Evolutionary conservation across 2,888 invertebrate genomes (phyloP).

Genomic region (Syrista parreyssii): DNA sequence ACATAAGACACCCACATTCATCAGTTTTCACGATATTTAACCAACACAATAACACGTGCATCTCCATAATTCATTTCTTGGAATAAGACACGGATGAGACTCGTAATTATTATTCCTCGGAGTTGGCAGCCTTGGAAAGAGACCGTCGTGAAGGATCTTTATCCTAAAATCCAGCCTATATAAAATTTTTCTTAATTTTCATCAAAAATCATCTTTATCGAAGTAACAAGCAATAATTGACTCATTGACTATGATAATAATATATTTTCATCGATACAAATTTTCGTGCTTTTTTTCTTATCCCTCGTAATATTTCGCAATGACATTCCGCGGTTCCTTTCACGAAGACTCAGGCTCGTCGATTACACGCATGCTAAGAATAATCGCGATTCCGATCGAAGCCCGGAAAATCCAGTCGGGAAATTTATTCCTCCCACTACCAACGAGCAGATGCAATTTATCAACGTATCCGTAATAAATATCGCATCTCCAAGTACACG

Average conservation of each 20-base stretch:
- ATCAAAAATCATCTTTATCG: background rate
- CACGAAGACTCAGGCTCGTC: background rate
- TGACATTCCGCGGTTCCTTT: background rate
- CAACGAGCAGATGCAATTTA: background rate
- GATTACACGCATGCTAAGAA: background rate
- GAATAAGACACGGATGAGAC: slow-evolving; percentile 31
- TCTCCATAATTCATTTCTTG: slow-evolving; percentile 47
- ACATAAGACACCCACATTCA: background rate
- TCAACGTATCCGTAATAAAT: background rate
- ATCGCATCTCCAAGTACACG: background rate
- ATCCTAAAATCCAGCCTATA: background rate
- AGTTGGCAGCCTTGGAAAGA: slow-evolving; percentile 32
- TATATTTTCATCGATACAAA: background rate
- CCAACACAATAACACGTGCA: slow-evolving; percentile 13
- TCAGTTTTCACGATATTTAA: background rate
- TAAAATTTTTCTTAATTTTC: background rate
- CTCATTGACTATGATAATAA: background rate
- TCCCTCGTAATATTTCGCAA: background rate
- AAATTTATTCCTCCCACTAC: background rate
- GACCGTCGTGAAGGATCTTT: background rate
- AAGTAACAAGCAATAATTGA: no score
- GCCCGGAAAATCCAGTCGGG: background rate
- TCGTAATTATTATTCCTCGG: slow-evolving; percentile 36
- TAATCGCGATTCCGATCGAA: background rate
- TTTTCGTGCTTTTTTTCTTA: background rate